A percentile compares a stretch with the other conserved stretches of the same genome.
These are phyloP conservation scores for Tuta absoluta DNA, from an alignment of 2,888 invertebrate genomes.

Conservation along the genomic window DNA sequence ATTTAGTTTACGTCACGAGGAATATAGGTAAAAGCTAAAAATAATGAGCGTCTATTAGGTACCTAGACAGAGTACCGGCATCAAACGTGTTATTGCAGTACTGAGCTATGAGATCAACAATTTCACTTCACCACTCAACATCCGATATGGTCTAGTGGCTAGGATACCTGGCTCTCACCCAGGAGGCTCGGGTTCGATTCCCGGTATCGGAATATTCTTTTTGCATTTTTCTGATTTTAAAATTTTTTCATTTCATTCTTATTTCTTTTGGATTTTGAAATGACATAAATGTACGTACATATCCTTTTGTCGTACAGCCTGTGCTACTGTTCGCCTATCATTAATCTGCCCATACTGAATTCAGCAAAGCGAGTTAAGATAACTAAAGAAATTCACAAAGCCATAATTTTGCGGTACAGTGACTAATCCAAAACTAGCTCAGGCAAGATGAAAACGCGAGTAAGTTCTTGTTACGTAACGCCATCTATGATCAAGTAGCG, in stretches of 20 bases:
- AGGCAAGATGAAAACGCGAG: neutral
- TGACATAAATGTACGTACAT: too few relatives aligned
- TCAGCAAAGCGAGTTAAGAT: too few relatives aligned
- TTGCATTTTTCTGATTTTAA: neutral
- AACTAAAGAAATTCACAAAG: too few relatives aligned
- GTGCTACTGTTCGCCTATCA: too few relatives aligned
- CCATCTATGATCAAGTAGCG: constrained; percentile 57
- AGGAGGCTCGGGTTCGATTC: constrained; percentile 84
- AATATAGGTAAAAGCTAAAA: too few relatives aligned
- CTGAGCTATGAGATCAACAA: neutral
- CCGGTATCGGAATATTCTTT: constrained; percentile 77
- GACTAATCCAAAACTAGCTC: neutral
- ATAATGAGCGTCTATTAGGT: neutral
- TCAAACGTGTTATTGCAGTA: neutral
- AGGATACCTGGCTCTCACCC: constrained; percentile 83
- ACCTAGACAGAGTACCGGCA: neutral
- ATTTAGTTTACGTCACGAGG: too few relatives aligned
- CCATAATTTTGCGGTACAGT: too few relatives aligned
- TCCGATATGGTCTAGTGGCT: constrained; percentile 84
- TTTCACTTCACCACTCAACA: constrained; percentile 29
- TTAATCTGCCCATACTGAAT: too few relatives aligned
- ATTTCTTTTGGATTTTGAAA: neutral
- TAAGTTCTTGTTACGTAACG: constrained; percentile 40
- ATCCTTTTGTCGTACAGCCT: too few relatives aligned
- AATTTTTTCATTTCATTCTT: neutral